Evolutionary conservation across 2,113 vertebrate genomes (phyloP).

Genomic region (Chauna torquata): DNA sequence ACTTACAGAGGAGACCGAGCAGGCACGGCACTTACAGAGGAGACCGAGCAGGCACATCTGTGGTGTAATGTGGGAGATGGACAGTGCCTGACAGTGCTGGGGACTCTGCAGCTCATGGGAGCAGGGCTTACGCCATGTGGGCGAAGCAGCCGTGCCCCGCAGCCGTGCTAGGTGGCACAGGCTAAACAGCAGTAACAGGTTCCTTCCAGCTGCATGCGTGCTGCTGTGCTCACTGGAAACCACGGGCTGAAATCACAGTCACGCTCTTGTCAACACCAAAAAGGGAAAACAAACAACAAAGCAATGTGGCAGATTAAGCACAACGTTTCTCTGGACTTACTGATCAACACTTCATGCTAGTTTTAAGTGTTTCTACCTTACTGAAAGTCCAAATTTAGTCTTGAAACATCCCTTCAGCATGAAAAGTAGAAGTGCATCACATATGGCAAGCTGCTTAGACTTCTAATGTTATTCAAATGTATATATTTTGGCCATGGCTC

Average conservation of each 20-base stretch:
- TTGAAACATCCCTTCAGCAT: background rate
- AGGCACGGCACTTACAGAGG: background rate
- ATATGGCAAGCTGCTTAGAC: background rate
- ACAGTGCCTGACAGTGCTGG: fast-evolving
- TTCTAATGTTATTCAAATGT: background rate
- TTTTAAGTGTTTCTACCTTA: background rate
- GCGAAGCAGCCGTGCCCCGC: background rate
- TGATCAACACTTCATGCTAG: background rate
- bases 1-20: background rate
- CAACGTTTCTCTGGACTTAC: background rate
- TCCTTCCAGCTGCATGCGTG: background rate
- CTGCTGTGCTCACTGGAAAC: background rate
- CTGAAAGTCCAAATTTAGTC: background rate
- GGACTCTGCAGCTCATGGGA: background rate
- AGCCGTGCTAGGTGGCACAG: fast-evolving
- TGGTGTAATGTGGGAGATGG: background rate
- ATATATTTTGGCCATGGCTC: background rate
- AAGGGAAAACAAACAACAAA: background rate
- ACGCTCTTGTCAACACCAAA: background rate
- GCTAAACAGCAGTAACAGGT: background rate
- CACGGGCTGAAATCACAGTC: background rate
- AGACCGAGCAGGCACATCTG: background rate
- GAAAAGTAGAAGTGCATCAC: background rate
- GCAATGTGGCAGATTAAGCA: background rate
- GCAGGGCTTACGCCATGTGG: fast-evolving